phyloP scores from a whole-genome alignment of 1,140 invertebrate species.

The Andricus grossulariae region DNA sequence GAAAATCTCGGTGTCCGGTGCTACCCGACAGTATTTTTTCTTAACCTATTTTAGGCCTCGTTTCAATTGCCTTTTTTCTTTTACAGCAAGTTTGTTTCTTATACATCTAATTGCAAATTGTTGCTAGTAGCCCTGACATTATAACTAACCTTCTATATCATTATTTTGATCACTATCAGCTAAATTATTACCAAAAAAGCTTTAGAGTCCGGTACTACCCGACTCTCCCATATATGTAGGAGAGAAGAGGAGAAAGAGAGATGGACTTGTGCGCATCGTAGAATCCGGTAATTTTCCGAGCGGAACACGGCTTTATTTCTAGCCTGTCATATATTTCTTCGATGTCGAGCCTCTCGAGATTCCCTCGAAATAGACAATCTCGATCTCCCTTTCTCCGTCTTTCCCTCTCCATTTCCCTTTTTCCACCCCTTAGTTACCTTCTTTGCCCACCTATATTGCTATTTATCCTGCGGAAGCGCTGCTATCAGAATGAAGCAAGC shows the following conservation, averaged over 20 bases:
- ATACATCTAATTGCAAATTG: no score
- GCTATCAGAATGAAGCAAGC: constrained; percentile 48
- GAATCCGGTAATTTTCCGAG: constrained; percentile 61
- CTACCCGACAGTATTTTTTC: no score
- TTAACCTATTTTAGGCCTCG: no score
- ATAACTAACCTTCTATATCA: no score
- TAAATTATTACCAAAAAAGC: no score
- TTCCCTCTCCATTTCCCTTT: constrained; percentile 9
- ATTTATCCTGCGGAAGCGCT: constrained; percentile 34
- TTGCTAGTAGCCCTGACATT: no score
- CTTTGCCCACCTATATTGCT: constrained; percentile 17
- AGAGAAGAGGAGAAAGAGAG: constrained; percentile 39
- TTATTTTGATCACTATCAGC: no score
- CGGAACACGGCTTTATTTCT: constrained; percentile 61
- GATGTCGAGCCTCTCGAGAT: constrained; percentile 13
- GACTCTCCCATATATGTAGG: no score
- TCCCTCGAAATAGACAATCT: constrained; percentile 11
- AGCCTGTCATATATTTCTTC: constrained; percentile 48
- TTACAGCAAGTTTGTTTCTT: no score
- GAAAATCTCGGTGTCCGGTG: no score
- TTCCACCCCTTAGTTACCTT: not conserved
- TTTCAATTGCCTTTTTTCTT: no score
- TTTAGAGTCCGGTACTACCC: no score
- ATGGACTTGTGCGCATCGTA: constrained; percentile 42
- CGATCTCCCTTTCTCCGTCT: constrained; percentile 5